Evolutionary conservation across 2,113 vertebrate genomes (phyloP).

Genomic region (Aspiorhynchus laticeps): DNA sequence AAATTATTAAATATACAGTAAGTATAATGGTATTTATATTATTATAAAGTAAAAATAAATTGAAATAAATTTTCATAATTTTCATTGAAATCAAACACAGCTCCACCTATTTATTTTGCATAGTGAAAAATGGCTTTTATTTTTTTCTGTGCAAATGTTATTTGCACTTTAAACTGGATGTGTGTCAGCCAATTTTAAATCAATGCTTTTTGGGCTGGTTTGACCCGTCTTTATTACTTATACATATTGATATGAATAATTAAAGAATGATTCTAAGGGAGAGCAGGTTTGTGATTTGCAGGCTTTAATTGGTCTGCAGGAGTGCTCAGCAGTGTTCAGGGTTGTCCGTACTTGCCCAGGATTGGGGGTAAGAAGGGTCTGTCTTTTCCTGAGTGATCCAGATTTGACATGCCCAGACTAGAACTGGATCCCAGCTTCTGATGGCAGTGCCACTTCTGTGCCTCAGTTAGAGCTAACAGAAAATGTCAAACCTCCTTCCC

Average conservation of each 20-base stretch:
- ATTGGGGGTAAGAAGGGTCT: constrained; percentile 67
- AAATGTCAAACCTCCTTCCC: constrained; percentile 58
- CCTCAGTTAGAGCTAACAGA: constrained; percentile 79
- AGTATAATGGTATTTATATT: too few species aligned
- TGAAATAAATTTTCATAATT: too few species aligned
- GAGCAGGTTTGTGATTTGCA: constrained; percentile 41
- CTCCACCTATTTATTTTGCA: neutral
- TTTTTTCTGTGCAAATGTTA: neutral
- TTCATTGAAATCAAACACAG: neutral
- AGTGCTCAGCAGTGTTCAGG: constrained; percentile 38
- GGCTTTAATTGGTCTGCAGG: constrained; percentile 51
- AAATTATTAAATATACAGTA: too few species aligned
- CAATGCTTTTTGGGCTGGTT: neutral
- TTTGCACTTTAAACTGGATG: neutral
- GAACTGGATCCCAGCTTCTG: constrained; percentile 58
- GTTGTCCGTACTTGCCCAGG: constrained; percentile 50
- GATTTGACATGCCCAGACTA: constrained; percentile 77
- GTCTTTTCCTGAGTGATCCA: constrained; percentile 53
- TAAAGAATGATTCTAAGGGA: neutral
- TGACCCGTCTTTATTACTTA: neutral
- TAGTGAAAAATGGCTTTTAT: neutral
- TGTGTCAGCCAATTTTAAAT: neutral
- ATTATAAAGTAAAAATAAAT: too few species aligned
- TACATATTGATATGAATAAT: constrained; percentile 15
- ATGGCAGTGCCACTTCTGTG: constrained; percentile 58